These are phyloP conservation scores for Peromyscus californicus DNA, from an alignment of 2,113 vertebrate genomes.

Conservation along the genomic window DNA sequence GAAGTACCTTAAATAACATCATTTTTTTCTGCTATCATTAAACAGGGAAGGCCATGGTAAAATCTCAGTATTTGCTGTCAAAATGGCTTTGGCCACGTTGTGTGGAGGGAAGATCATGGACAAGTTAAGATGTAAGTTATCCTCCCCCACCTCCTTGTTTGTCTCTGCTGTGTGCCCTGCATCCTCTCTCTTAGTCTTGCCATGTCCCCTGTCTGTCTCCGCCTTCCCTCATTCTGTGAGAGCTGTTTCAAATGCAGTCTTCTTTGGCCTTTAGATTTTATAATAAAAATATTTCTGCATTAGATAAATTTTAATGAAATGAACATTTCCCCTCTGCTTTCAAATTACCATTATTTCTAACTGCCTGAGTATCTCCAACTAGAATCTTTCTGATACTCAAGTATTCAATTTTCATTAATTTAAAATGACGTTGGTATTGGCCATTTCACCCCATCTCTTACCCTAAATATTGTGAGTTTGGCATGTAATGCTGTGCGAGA, in stretches of 20 bases:
- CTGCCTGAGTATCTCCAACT: neutral
- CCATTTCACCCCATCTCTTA: neutral
- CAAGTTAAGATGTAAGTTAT: constrained; percentile 98
- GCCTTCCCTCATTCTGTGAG: neutral
- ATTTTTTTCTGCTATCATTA: constrained; percentile 78
- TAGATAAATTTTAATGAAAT: constrained; percentile 51
- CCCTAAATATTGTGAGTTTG: neutral
- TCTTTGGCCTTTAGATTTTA: constrained; percentile 34
- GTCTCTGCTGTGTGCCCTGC: rapidly evolving
- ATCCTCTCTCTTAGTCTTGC: neutral
- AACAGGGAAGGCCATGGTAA: constrained; percentile 97
- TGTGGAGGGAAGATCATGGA: constrained; percentile 99
- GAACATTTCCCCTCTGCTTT: neutral
- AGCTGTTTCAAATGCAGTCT: neutral
- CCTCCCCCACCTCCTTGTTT: neutral
- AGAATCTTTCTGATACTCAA: neutral
- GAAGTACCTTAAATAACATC: constrained; percentile 63
- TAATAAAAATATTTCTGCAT: constrained; percentile 30
- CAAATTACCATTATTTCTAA: constrained; percentile 9
- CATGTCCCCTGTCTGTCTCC: neutral
- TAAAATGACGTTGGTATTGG: neutral
- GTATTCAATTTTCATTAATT: neutral
- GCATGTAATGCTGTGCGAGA: neutral
- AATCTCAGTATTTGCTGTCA: constrained; percentile 96
- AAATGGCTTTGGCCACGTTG: constrained; percentile 96